Percentiles rank a stretch among this genome's conserved stretches.
phyloP scores from a whole-genome alignment of 2,113 vertebrate species.

The Bombycilla garrulus region DNA sequence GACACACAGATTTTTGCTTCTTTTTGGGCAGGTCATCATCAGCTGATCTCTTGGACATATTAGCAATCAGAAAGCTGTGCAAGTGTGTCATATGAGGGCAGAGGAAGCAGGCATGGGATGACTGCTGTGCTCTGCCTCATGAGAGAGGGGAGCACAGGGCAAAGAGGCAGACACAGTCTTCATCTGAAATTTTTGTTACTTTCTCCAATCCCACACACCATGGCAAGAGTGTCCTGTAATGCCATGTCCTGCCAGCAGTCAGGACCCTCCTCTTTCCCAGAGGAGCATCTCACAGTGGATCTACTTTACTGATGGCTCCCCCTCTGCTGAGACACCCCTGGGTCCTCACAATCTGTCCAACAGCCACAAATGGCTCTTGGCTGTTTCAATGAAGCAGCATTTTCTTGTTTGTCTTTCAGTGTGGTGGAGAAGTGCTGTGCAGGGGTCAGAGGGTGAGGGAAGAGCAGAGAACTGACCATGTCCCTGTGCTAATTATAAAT shows the following conservation, averaged over 20 bases:
- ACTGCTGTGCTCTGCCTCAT: not conserved
- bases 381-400: not conserved
- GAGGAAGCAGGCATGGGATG: not conserved
- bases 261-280: not conserved
- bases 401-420: not conserved
- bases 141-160: not conserved
- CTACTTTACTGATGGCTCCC: no score
- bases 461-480: not conserved
- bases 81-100: rapidly evolving
- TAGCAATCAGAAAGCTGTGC: not conserved
- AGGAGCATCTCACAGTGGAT: not conserved
- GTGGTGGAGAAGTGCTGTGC: not conserved
- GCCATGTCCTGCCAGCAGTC: not conserved
- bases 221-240: not conserved
- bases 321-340: not conserved
- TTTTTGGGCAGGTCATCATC: not conserved
- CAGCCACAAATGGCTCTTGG: not conserved
- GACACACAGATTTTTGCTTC: not conserved
- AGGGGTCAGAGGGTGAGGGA: not conserved
- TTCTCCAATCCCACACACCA: not conserved
- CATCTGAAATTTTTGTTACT: not conserved
- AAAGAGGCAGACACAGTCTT: not conserved
- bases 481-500: not conserved
- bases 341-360: not conserved
- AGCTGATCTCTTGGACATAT: not conserved